A percentile compares a stretch with the other conserved stretches of the same genome.
Conservation (phyloP, 2,797 vertebrate genomes). For the Taeniopygia guttata region DNA sequence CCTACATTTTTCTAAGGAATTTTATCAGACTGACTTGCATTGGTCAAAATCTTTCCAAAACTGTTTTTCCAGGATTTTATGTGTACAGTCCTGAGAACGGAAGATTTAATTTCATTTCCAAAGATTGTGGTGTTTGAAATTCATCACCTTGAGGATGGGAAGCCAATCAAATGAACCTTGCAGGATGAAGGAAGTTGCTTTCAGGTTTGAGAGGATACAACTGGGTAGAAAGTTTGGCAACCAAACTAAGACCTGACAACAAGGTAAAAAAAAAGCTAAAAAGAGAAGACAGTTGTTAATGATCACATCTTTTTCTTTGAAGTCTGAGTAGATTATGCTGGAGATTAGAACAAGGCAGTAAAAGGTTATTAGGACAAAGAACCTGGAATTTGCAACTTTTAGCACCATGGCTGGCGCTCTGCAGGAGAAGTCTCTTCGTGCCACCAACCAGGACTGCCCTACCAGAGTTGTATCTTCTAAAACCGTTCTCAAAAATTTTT, state of each 20-base stretch:
- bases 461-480: not conserved
- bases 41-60: not conserved
- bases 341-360: not conserved
- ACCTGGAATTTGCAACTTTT: not conserved
- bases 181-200: not conserved
- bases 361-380: not conserved
- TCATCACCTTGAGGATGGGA: not conserved
- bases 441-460: not conserved
- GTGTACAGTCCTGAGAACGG: not conserved
- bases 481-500: not conserved
- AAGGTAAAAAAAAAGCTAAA: not conserved
- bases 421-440: not conserved
- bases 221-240: not conserved
- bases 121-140: not conserved
- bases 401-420: not conserved
- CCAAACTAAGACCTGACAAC: not conserved
- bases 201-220: not conserved
- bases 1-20: not conserved
- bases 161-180: not conserved
- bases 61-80: not conserved
- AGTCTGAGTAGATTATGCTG: not conserved
- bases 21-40: not conserved
- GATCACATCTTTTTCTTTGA: not conserved
- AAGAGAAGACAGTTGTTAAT: not conserved
- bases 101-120: not conserved